Base-by-base conservation (phyloP, 2,888 invertebrate species). In the Drosophila austrosaltans region DNA sequence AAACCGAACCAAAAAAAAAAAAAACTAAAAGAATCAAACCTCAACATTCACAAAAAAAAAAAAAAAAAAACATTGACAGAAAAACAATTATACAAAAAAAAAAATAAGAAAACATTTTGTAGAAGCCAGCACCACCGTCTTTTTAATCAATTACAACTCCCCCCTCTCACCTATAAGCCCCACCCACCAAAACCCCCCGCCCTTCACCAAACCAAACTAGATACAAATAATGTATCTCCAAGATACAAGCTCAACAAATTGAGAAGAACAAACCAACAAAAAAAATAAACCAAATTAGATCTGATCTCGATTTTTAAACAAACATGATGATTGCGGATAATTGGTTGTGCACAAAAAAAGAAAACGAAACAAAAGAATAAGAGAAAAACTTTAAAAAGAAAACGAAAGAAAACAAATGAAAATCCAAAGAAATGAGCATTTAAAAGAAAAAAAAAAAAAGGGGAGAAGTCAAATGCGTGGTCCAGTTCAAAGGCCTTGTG, bases 291-390 rank as follows among this genome's bases (percentile, higher is more conserved):
- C 36, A 57, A 39, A 57, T 57, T 57, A 57, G 57, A 57, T 48
- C 48, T 81, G 81, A 90, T 91, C 91, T 90, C 87, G 90, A 92
- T 91, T 91, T 92, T 91, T 91, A 91, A 82, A 78, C 77, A 79
- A 86, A 90, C 83, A 92, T 91, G 91, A 91, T 91, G 91, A 92
- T 91, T 91, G 91, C 91, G 91, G 91, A 91, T 92, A 91, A 91
- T 91, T 91, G 91, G 91, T 92, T 91, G 91, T 90, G 90, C 91
- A 92, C 91, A 91, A 79, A 82, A 81, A 82, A 64, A 16, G 66
- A 62, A 32, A 54, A 71, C n/a, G 16, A 57, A 16, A 44, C n/a
- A 16, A 20, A 56, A 53, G 36, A 59, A 39, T n/a, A 57, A 12
- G 20, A 57, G 4, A 40, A 30, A 56, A 63, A 2, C 36, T 36